These are phyloP conservation scores for Pristiophorus japonicus DNA, from an alignment of 2,113 vertebrate genomes.

Conservation along the genomic window DNA sequence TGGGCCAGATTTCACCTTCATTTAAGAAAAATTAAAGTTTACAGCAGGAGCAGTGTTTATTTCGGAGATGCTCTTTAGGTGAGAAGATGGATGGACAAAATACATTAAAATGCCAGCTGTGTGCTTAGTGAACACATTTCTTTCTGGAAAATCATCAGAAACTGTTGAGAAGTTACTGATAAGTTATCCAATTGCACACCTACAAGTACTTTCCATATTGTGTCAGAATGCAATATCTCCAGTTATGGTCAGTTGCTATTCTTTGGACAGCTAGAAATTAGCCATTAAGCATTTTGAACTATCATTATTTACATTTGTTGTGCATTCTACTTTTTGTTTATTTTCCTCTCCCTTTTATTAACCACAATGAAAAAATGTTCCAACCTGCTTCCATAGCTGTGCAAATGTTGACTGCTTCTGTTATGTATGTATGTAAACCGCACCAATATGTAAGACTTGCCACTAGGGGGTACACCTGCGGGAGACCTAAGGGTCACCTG, in stretches of 20 bases:
- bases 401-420: too few species aligned
- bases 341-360: background rate
- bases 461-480: too few species aligned
- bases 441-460: too few species aligned
- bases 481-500: too few species aligned
- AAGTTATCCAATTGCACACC: background rate
- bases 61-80: conserved; percentile 3
- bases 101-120: background rate
- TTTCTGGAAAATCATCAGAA: background rate
- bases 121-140: background rate
- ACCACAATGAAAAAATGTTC: background rate
- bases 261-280: background rate
- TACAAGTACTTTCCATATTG: background rate
- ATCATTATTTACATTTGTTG: too few species aligned
- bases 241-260: background rate
- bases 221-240: background rate
- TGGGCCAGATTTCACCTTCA: background rate
- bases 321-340: too few species aligned
- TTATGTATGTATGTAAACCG: too few species aligned
- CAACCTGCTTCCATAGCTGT: background rate
- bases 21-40: background rate
- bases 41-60: background rate
- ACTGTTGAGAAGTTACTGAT: background rate
- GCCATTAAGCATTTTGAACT: background rate
- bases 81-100: background rate